Evolutionary conservation across 1,140 invertebrate species (phyloP), one percentile per base, ranked within the genome.

Genomic region (Myzus persicae): DNA sequence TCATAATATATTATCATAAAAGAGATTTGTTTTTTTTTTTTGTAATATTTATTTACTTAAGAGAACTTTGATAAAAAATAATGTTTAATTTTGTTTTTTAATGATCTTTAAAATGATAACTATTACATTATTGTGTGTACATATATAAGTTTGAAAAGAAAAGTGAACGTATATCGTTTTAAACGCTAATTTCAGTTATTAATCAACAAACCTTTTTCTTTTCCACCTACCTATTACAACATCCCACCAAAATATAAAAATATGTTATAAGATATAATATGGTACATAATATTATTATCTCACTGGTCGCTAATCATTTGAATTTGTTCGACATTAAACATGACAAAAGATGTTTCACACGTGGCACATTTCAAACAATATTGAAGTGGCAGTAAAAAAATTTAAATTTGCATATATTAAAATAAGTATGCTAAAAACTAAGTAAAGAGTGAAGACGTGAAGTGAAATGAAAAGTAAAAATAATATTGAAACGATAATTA

Each of bases 71-170:
- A 89, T 82, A 48, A 51, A 76, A 42, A 44, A n/a, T 48, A 14
- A 40, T 91, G 42, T 67, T 44, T 11, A 38, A 51, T 48, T 48
- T 91, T 91, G 26, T 46, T 89, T 82, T 76, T 82, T 38, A 82
- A 82, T 38, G 22, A 82, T 40, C n/a, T 84, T 82, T 51, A 82
- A 92, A 81, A 81, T 48, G 44, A 82, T 1, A 82, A 91, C 24
- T 46, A 76, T 81, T 76, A 36, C 38, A 67, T 76, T 76, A 76
- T 76, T n/a, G 14, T 76, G 88, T 90, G 48, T 87, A 36, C 2
- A 67, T 81, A 76, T 46, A 81, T 31, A 91, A 91, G 40, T 44
- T n/a, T n/a, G 44, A 91, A 91, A 91, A 51, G 42, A 54, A 36
- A 91, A 90, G 11, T 76, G 31, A 31, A 48, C 31, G 20, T 24